These are phyloP conservation scores for Calliopum simillimum DNA, from an alignment of 2,888 invertebrate genomes.

Conservation along the genomic window DNA sequence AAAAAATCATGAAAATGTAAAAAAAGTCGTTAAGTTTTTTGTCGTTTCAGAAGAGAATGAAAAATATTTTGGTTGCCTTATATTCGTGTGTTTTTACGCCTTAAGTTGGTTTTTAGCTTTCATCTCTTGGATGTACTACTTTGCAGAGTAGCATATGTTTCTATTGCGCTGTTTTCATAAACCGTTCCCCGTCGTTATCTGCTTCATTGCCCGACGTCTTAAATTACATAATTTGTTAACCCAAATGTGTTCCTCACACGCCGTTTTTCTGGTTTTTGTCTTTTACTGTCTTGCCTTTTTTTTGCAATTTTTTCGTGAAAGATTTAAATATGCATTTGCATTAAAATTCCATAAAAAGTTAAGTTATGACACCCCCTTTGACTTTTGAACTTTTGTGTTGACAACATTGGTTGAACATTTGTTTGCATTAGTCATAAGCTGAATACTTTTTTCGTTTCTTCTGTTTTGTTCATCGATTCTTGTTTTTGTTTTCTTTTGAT, in stretches of 20 bases:
- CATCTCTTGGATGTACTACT: too few species aligned
- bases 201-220: too few species aligned
- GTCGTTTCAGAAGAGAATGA: background rate
- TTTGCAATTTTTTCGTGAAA: too few species aligned
- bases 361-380: background rate
- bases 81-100: too few species aligned
- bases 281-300: background rate
- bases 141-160: conserved; percentile 8
- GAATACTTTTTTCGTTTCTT: background rate
- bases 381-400: background rate
- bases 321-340: conserved; percentile 1
- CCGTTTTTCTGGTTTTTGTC: background rate
- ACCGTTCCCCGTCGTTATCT: background rate
- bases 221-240: too few species aligned
- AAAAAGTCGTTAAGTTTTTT: conserved; percentile 11
- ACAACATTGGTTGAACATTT: background rate
- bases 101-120: too few species aligned
- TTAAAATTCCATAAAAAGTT: background rate
- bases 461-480: background rate
- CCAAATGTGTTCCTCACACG: too few species aligned
- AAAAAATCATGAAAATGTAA: background rate
- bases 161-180: background rate
- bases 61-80: background rate
- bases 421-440: background rate
- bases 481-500: background rate